phyloP scores from a whole-genome alignment of 2,113 vertebrate species.

The Hirundichthys speculiger region DNA sequence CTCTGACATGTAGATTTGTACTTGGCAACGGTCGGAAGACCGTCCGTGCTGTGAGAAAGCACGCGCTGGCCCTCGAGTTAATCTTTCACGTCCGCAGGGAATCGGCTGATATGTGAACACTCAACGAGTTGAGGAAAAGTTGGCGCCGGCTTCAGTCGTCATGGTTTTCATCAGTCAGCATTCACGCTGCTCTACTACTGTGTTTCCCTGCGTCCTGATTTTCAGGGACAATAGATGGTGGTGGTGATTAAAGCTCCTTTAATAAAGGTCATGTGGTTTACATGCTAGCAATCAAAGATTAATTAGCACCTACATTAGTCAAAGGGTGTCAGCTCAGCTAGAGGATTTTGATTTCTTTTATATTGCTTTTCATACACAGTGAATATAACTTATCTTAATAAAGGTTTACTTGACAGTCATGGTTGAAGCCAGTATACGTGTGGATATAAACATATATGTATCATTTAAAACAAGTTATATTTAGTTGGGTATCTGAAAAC shows the following conservation, averaged over 20 bases:
- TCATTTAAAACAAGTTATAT: too few relatives aligned
- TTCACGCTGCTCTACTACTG: conserved; percentile 19
- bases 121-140: conserved; percentile 38
- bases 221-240: too few relatives aligned
- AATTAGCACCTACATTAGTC: conserved; percentile 45
- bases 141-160: conserved; percentile 16
- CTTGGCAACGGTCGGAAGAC: conserved; percentile 34
- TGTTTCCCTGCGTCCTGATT: too few relatives aligned
- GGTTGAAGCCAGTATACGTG: neutral
- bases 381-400: conserved; percentile 1
- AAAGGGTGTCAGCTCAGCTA: conserved; percentile 8
- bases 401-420: neutral
- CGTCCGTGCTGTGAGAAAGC: conserved; percentile 39
- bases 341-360: neutral
- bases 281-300: neutral
- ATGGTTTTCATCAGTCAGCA: conserved; percentile 38
- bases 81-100: conserved; percentile 40
- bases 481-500: too few relatives aligned
- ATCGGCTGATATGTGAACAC: conserved; percentile 9
- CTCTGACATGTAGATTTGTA: conserved; percentile 53
- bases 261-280: too few relatives aligned
- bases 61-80: conserved; percentile 17
- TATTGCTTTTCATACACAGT: conserved; percentile 9
- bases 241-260: too few relatives aligned
- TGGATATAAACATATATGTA: too few relatives aligned